Evolutionary conservation across 2,797 vertebrate genomes (phyloP).

Genomic region (Melanotaenia boesemani): DNA sequence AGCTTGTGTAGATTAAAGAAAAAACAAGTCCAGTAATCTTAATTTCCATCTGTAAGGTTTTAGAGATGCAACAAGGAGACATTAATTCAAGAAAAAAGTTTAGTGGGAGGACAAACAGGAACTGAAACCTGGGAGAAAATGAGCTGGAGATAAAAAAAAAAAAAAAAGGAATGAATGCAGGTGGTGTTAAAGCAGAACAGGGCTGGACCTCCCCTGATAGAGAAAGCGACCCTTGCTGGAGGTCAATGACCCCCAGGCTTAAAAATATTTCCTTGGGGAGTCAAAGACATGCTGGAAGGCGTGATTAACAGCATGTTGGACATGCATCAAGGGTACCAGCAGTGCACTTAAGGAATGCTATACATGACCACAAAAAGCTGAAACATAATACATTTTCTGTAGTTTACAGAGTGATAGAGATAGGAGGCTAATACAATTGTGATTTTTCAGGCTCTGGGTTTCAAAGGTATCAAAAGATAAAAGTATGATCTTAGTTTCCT

Average conservation of each 20-base stretch:
- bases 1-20: background rate
- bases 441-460: background rate
- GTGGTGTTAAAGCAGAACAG: slow-evolving; percentile 30
- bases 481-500: background rate
- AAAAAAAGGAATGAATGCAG: slow-evolving; percentile 32
- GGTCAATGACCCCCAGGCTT: slow-evolving; percentile 65
- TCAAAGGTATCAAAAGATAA: background rate
- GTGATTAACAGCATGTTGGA: slow-evolving; percentile 59
- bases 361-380: slow-evolving; percentile 15
- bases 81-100: background rate
- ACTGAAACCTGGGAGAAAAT: slow-evolving; percentile 7
- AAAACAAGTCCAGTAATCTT: background rate
- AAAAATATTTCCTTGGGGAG: slow-evolving; percentile 65
- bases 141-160: slow-evolving; percentile 46
- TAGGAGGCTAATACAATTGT: background rate
- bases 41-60: background rate
- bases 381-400: background rate
- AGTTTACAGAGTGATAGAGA: background rate
- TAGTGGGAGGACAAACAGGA: background rate
- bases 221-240: slow-evolving; percentile 64
- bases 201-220: slow-evolving; percentile 66
- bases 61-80: background rate
- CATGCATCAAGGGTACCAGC: slow-evolving; percentile 45
- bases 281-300: slow-evolving; percentile 19
- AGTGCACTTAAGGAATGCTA: slow-evolving; percentile 37